Conservation (phyloP, 2,888 invertebrate species). For the Agonopterix heracliana region DNA sequence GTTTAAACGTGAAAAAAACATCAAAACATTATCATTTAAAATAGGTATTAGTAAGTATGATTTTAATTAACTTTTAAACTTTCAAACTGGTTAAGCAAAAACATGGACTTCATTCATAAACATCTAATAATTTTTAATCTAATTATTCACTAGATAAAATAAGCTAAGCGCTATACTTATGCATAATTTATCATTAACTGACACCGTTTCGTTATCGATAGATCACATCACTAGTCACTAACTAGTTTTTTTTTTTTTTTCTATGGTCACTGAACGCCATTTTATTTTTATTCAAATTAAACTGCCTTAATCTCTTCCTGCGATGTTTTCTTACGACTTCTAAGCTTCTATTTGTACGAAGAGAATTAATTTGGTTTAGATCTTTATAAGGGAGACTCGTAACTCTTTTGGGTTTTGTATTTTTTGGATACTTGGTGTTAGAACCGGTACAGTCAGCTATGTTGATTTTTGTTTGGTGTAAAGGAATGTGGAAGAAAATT, state of each 20-base stretch:
- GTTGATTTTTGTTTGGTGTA: no score
- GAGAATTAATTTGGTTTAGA: conserved; percentile 16
- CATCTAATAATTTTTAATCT: no score
- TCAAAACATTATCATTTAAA: no score
- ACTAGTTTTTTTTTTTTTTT: conserved; percentile 7
- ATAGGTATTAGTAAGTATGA: no score
- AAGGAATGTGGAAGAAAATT: no score
- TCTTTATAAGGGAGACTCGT: conserved; percentile 3
- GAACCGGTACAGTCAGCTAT: no score
- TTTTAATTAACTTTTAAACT: no score
- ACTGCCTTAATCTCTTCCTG: conserved; percentile 9
- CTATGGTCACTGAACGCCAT: neutral
- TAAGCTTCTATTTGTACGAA: neutral
- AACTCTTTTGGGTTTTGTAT: conserved; percentile 7
- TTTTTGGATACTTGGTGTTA: neutral
- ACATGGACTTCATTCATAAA: no score
- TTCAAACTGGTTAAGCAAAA: no score
- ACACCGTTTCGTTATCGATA: conserved; percentile 6
- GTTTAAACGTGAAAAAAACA: no score
- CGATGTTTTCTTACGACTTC: neutral
- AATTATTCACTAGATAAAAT: no score
- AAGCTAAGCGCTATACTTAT: conserved; percentile 11
- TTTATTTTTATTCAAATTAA: conserved; percentile 18
- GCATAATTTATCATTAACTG: conserved; percentile 17
- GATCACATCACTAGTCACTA: conserved; percentile 3